These are phyloP conservation scores for Fistularia commersonii DNA, from an alignment of 2,797 vertebrate species.

Conservation along the genomic window DNA sequence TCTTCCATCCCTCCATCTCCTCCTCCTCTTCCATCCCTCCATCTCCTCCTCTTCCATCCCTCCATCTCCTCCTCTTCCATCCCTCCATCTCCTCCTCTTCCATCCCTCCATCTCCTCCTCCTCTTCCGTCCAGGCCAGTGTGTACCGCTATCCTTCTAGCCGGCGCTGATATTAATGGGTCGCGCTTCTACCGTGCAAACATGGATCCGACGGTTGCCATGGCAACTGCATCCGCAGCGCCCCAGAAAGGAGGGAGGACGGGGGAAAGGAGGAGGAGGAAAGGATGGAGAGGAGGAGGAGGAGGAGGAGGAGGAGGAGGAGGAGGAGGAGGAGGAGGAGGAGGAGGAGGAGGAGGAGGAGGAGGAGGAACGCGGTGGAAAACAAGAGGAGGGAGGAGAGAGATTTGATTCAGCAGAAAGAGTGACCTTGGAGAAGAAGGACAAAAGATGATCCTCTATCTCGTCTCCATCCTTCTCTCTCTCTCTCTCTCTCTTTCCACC, in stretches of 20 bases:
- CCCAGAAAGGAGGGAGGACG: conserved; percentile 40
- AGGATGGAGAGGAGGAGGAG: conserved; percentile 41
- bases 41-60: too few species aligned
- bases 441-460: conserved; percentile 26
- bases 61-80: too few species aligned
- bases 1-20: too few species aligned
- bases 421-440: conserved; percentile 66
- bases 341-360: conserved; percentile 22
- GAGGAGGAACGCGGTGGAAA: conserved; percentile 13
- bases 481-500: conserved; percentile 12
- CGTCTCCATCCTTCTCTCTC: not conserved
- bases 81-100: too few species aligned
- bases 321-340: not conserved
- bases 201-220: conserved; percentile 76
- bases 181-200: conserved; percentile 67
- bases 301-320: not conserved
- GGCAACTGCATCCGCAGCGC: conserved; percentile 81
- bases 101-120: conserved; percentile 9
- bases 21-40: too few species aligned
- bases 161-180: conserved; percentile 71
- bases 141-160: conserved; percentile 61
- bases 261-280: conserved; percentile 9
- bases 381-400: conserved; percentile 46
- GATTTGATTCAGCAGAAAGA: conserved; percentile 71
- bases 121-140: conserved; percentile 19